A percentile compares a stretch with the other conserved stretches of the same genome.
Evolutionary conservation across 2,888 invertebrate species (phyloP).

Genomic region (Onchidella celtica): DNA sequence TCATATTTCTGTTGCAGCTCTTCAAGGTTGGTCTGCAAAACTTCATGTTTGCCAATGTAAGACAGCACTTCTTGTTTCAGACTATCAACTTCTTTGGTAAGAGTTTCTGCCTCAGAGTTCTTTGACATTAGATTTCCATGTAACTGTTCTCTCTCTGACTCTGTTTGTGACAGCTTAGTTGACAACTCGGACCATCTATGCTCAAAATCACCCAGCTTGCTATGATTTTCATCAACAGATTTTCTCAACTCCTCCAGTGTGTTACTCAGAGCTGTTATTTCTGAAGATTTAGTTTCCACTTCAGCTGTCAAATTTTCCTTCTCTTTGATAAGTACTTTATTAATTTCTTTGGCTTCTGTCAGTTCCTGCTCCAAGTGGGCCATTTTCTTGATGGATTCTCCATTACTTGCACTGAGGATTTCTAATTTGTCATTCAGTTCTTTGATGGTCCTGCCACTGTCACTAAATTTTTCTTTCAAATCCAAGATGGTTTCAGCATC

Average conservation of each 20-base stretch:
- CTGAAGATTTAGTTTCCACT: not conserved
- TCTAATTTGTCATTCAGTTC: not conserved
- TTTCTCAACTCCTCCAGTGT: not conserved
- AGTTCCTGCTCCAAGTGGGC: not conserved
- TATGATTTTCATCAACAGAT: not conserved
- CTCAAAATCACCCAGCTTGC: not conserved
- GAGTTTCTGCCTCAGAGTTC: not conserved
- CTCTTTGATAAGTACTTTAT: not conserved
- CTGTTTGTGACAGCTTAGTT: not conserved
- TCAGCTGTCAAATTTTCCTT: constrained; percentile 42
- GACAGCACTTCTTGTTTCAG: not conserved
- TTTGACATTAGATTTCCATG: not conserved
- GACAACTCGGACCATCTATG: not conserved
- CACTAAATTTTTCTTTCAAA: not conserved
- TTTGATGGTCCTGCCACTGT: not conserved
- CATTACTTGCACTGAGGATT: not conserved
- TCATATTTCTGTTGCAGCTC: too few species aligned
- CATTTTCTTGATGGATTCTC: not conserved
- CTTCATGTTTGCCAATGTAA: not conserved
- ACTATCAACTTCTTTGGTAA: not conserved
- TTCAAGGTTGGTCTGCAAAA: not conserved
- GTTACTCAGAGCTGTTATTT: not conserved
- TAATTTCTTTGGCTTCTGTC: constrained; percentile 11
- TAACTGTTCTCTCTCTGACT: not conserved
- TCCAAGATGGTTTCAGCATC: not conserved